A percentile compares a stretch with the other conserved stretches of the same genome.
Evolutionary conservation across 2,888 invertebrate species (phyloP).

Genomic region (Stomorhina lunata): DNA sequence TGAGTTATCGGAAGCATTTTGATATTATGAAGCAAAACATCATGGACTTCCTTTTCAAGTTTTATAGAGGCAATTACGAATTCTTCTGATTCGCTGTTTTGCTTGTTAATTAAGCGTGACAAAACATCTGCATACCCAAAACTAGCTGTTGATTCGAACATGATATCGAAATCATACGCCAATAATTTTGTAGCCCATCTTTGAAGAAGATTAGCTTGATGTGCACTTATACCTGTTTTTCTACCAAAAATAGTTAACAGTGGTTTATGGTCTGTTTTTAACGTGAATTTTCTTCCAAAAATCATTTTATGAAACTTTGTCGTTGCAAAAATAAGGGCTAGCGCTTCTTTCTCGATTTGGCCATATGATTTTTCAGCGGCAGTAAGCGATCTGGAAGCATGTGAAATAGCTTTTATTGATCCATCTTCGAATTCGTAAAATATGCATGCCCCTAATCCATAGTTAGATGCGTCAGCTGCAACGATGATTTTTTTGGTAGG

Average conservation of each 20-base stretch:
- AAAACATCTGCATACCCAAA: constrained; percentile 46
- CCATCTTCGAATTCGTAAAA: constrained; percentile 69
- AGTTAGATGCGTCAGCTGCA: constrained; percentile 64
- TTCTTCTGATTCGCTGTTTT: constrained; percentile 6
- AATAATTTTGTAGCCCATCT: constrained; percentile 66
- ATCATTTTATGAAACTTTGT: constrained; percentile 63
- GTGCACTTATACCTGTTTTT: constrained; percentile 67
- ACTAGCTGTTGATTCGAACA: constrained; percentile 52
- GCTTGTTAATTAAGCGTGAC: constrained; percentile 20
- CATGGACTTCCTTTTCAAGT: background rate
- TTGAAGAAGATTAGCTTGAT: constrained; percentile 67
- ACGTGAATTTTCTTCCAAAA: constrained; percentile 46
- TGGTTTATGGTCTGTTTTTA: constrained; percentile 70
- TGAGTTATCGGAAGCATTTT: background rate
- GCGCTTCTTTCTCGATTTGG: constrained; percentile 63
- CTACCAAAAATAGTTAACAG: constrained; percentile 72
- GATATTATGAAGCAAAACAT: too few species aligned
- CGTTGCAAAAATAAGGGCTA: constrained; percentile 59
- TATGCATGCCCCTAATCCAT: constrained; percentile 62
- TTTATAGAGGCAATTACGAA: constrained; percentile 32
- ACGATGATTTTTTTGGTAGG: constrained; percentile 56
- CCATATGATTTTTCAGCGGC: constrained; percentile 70
- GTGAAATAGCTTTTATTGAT: constrained; percentile 70
- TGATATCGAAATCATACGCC: constrained; percentile 68
- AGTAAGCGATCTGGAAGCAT: constrained; percentile 64